phyloP scores from a whole-genome alignment of 2,113 vertebrate genomes.

The Cryptomyrus ogoouensis region DNA sequence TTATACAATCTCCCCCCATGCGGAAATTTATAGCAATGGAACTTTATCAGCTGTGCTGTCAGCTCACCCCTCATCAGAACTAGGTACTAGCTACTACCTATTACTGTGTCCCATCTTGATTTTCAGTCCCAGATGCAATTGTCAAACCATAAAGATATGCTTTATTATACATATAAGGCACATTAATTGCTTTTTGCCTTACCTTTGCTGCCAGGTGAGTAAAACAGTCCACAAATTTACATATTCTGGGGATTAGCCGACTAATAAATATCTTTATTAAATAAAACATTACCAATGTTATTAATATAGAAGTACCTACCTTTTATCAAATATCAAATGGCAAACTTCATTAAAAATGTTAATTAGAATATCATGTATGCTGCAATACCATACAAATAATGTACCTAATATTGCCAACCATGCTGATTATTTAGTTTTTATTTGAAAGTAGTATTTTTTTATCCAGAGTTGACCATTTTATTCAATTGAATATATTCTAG shows the following conservation, averaged over 20 bases:
- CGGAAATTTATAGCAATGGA: not conserved
- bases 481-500: not conserved
- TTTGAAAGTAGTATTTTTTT: not conserved
- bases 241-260: not conserved
- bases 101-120: not conserved
- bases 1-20: not conserved
- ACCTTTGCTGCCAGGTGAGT: not conserved
- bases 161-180: not conserved
- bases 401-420: not conserved
- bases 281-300: not conserved
- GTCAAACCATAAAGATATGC: not conserved
- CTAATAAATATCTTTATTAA: not conserved
- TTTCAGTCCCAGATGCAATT: not conserved
- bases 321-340: not conserved
- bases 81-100: not conserved
- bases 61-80: not conserved
- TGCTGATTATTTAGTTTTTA: not conserved
- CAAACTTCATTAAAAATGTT: not conserved
- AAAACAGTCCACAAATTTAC: not conserved
- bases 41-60: not conserved
- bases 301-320: not conserved
- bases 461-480: not conserved
- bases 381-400: not conserved
- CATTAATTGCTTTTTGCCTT: not conserved
- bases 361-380: not conserved